These are phyloP conservation scores for Megaleporinus macrocephalus DNA, from an alignment of 2,113 vertebrate species.

Conservation along the genomic window DNA sequence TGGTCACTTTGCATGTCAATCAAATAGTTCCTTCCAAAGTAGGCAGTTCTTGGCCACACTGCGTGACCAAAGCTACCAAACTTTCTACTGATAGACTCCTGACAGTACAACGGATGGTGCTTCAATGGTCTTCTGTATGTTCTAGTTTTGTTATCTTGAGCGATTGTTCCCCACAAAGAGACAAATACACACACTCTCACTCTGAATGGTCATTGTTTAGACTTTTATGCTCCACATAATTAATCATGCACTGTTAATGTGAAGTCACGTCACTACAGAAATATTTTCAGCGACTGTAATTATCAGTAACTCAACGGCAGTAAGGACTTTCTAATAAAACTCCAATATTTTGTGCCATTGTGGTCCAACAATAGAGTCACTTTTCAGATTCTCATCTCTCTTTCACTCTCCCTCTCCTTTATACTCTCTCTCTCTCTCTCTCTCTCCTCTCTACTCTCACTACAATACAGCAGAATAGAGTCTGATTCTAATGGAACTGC, in stretches of 20 bases:
- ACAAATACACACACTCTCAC: constrained; percentile 10
- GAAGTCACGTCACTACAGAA: not conserved
- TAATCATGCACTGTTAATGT: constrained; percentile 6
- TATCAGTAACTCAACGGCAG: not conserved
- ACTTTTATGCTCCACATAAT: not conserved
- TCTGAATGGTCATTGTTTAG: not conserved
- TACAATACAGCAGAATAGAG: not conserved
- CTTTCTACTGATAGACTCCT: too few species aligned
- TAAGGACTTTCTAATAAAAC: not conserved
- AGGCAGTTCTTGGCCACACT: too few species aligned
- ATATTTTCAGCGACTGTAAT: not conserved
- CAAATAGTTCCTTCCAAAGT: too few species aligned
- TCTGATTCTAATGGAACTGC: too few species aligned
- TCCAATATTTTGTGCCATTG: constrained; percentile 1
- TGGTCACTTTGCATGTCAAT: too few species aligned
- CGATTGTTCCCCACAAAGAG: not conserved
- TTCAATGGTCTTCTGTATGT: too few species aligned
- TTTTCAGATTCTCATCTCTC: not conserved
- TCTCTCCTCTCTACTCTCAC: not conserved
- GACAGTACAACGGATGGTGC: too few species aligned
- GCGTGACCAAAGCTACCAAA: too few species aligned
- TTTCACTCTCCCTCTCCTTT: not conserved
- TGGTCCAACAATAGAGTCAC: not conserved
- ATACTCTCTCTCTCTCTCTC: not conserved
- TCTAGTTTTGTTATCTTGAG: too few species aligned